Conservation (phyloP, 2,797 vertebrate genomes). For the Atherinosoma microstoma region DNA sequence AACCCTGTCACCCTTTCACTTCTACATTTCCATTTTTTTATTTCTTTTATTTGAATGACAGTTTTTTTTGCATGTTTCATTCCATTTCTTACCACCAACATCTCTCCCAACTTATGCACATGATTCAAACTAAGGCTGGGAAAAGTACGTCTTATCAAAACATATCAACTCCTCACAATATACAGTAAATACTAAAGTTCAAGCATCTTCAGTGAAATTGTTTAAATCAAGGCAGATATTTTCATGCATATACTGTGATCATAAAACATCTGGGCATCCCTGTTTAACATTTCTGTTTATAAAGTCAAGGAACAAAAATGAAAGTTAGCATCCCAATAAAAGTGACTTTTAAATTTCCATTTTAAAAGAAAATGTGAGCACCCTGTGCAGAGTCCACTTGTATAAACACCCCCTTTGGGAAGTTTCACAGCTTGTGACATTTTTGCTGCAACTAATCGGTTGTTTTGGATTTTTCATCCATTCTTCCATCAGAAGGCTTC, state of each 20-base stretch:
- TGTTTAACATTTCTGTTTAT: background rate
- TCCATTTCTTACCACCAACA: slow-evolving; percentile 43
- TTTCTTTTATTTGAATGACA: slow-evolving; percentile 4
- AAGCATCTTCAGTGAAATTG: background rate
- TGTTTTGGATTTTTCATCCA: too few relatives aligned
- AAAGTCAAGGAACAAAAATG: too few relatives aligned
- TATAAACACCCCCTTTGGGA: too few relatives aligned
- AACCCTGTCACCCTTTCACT: background rate
- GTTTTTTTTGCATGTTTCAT: slow-evolving; percentile 57
- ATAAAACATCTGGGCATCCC: background rate
- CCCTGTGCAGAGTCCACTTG: too few relatives aligned
- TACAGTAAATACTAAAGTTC: background rate
- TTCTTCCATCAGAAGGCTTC: too few relatives aligned
- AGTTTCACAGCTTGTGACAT: too few relatives aligned
- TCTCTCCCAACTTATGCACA: slow-evolving; percentile 50
- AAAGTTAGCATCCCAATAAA: background rate
- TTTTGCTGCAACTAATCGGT: too few relatives aligned
- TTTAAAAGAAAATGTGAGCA: background rate
- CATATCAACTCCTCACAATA: too few relatives aligned
- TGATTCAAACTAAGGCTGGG: slow-evolving; percentile 66
- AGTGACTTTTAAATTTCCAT: too few relatives aligned
- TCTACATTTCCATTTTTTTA: background rate
- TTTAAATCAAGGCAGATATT: background rate
- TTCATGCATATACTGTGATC: background rate
- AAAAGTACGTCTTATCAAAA: background rate